Conservation (phyloP, 1,140 invertebrate genomes). For the Drosophila ambigua region DNA sequence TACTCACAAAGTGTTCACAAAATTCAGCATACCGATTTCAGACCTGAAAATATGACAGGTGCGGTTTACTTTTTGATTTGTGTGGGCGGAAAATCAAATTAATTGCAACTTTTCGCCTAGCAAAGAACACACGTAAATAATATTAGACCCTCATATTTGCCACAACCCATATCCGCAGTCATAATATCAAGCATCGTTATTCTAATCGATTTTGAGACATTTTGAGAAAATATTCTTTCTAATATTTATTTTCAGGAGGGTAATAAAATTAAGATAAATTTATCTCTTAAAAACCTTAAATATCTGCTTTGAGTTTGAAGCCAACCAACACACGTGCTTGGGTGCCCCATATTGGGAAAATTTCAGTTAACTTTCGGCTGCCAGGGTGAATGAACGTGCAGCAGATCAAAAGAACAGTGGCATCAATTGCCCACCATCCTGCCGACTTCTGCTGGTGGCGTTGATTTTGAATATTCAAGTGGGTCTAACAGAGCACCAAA, state of each 20-base stretch:
- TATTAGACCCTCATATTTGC: conserved; percentile 37
- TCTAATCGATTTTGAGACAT: no score
- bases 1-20: conserved; percentile 11
- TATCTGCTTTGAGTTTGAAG: conserved; percentile 19
- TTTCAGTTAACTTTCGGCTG: conserved; percentile 50
- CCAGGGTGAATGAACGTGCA: conserved; percentile 51
- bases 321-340: not conserved
- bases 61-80: not conserved
- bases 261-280: no score
- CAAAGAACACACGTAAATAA: conserved; percentile 24
- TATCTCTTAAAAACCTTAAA: not conserved
- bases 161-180: conserved; percentile 9
- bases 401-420: conserved; percentile 69
- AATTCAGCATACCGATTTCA: conserved; percentile 4
- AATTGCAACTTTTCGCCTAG: not conserved
- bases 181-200: conserved; percentile 16
- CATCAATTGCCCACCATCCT: conserved; percentile 64
- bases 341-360: conserved; percentile 40
- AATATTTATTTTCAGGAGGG: no score
- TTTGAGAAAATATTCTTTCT: no score
- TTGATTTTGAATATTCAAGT: conserved; percentile 69
- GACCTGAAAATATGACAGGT: not conserved
- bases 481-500: not conserved
- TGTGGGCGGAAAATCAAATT: no score
- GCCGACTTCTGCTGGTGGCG: conserved; percentile 46